Evolutionary conservation across 1,140 invertebrate genomes (phyloP).

Genomic region (Hylaeus volcanicus): DNA sequence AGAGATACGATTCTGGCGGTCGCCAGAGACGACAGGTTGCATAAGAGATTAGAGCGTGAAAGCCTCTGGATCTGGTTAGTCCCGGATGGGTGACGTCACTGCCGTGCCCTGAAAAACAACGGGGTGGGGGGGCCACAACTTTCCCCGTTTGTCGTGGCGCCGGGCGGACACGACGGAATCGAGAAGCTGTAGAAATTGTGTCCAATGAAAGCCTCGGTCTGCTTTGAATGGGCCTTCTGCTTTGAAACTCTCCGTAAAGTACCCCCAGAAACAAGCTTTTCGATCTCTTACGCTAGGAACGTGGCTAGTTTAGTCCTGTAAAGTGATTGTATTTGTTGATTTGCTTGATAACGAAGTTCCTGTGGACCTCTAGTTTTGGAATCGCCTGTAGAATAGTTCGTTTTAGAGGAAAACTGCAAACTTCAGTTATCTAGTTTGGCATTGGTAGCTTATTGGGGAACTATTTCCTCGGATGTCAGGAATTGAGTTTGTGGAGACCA

Average conservation of each 20-base stretch:
- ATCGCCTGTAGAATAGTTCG: not conserved
- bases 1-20: constrained; percentile 28
- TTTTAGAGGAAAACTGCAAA: too few relatives aligned
- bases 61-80: constrained; percentile 73
- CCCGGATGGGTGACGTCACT: constrained; percentile 78
- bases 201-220: not conserved
- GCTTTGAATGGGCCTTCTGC: not conserved
- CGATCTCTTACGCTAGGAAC: too few relatives aligned
- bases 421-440: too few relatives aligned
- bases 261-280: too few relatives aligned
- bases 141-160: constrained; percentile 69
- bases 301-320: too few relatives aligned
- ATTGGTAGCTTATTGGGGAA: not conserved
- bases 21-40: constrained; percentile 72
- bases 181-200: not conserved
- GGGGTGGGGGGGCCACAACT: constrained; percentile 70
- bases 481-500: not conserved
- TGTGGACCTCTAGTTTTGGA: too few relatives aligned
- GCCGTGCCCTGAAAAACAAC: constrained; percentile 62
- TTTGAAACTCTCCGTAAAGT: too few relatives aligned
- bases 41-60: constrained; percentile 81
- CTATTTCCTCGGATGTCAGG: not conserved
- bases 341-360: too few relatives aligned
- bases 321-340: too few relatives aligned
- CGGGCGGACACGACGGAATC: constrained; percentile 22